phyloP scores from a whole-genome alignment of 2,797 vertebrate species.

The Tympanoctomys barrerae region DNA sequence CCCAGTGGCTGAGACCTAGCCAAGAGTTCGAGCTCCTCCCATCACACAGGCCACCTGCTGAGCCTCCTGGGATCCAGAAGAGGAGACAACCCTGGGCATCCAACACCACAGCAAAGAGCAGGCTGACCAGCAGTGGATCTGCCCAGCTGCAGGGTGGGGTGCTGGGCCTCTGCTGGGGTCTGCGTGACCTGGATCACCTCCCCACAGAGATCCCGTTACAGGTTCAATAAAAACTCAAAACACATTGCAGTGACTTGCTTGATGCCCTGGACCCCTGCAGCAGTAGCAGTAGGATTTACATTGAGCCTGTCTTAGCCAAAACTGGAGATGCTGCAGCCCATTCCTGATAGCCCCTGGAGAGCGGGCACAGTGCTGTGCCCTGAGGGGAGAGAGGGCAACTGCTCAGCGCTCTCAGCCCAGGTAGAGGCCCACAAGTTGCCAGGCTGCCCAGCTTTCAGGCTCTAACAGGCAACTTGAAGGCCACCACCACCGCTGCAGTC shows the following conservation, averaged over 20 bases:
- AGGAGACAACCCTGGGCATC: not conserved
- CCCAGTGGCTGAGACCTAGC: not conserved
- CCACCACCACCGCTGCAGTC: not conserved
- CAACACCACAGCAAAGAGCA: not conserved
- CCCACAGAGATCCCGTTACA: not conserved
- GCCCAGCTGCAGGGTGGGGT: no score
- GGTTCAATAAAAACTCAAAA: not conserved
- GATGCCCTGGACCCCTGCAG: not conserved
- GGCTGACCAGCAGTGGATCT: accelerated
- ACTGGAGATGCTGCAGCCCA: not conserved
- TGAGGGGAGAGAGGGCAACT: not conserved
- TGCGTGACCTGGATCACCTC: no score
- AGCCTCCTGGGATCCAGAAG: not conserved
- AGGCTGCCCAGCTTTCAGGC: conserved; percentile 38
- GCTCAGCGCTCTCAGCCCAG: not conserved
- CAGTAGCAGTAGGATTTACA: not conserved
- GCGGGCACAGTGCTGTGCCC: not conserved
- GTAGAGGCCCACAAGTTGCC: not conserved
- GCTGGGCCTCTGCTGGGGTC: not conserved
- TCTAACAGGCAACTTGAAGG: conserved; percentile 2
- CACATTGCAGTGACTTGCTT: not conserved
- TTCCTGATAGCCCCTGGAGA: not conserved
- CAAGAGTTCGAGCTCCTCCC: not conserved
- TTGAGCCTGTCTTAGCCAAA: not conserved
- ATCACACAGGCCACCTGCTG: not conserved